phyloP scores from a whole-genome alignment of 1,140 invertebrate genomes.

The Drosophila lacertosa region DNA sequence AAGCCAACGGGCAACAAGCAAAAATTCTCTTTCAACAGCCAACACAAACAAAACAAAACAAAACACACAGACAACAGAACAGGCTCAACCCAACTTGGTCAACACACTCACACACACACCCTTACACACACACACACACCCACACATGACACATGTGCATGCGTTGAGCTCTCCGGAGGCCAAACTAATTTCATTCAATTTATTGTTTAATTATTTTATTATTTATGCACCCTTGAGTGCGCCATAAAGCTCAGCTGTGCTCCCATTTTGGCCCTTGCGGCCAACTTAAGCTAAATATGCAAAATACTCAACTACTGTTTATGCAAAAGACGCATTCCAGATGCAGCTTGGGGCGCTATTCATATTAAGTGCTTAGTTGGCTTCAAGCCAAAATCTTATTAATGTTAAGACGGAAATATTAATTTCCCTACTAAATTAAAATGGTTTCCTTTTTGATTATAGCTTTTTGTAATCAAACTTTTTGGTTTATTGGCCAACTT shows the following conservation, averaged over 20 bases:
- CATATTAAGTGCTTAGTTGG: not conserved
- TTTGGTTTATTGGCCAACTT: not conserved
- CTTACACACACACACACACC: conserved; percentile 13
- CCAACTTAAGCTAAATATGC: conserved; percentile 15
- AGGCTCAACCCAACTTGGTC: conserved; percentile 35
- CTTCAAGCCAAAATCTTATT: not conserved
- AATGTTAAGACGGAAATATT: not conserved
- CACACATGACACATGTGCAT: conserved; percentile 41
- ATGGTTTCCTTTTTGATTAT: not conserved
- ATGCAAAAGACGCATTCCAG: conserved; percentile 6
- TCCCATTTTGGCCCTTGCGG: conserved; percentile 2
- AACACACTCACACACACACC: conserved; percentile 19
- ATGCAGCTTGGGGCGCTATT: too few relatives aligned
- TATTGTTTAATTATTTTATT: conserved; percentile 81
- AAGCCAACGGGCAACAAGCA: conserved; percentile 19
- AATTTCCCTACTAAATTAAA: too few relatives aligned
- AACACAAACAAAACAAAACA: conserved; percentile 24
- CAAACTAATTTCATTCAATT: conserved; percentile 78
- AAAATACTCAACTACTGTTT: conserved; percentile 13
- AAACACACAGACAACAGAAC: conserved; percentile 27
- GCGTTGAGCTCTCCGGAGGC: conserved; percentile 46
- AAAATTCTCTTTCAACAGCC: conserved; percentile 12
- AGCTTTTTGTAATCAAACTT: not conserved
- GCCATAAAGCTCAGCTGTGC: conserved; percentile 51
- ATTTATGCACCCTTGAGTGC: conserved; percentile 69